These are phyloP conservation scores for Nannoperca obscura DNA, from an alignment of 2,797 vertebrate genomes.

Conservation along the genomic window DNA sequence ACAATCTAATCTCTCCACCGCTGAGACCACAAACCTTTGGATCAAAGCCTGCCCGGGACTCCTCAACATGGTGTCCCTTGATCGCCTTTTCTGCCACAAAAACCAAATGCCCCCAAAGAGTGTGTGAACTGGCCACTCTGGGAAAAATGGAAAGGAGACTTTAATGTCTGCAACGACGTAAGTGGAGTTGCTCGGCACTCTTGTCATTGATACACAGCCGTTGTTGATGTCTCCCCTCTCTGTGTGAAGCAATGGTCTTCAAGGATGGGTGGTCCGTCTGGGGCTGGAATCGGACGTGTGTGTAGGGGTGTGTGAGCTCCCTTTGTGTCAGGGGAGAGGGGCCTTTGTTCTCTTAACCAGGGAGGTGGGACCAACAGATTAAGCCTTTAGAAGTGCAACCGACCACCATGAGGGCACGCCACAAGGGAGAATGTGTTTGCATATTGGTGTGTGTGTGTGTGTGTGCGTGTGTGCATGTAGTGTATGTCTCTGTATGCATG, in stretches of 20 bases:
- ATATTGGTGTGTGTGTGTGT: slow-evolving; percentile 37
- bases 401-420: slow-evolving; percentile 83
- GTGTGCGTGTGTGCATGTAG: slow-evolving; percentile 15
- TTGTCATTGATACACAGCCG: slow-evolving; percentile 66
- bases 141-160: slow-evolving; percentile 64
- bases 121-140: slow-evolving; percentile 74
- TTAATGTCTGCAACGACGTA: slow-evolving; percentile 62
- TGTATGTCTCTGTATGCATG: background rate
- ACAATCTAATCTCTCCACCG: slow-evolving; percentile 59
- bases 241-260: slow-evolving; percentile 74
- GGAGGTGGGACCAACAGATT: slow-evolving; percentile 84
- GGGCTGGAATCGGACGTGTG: slow-evolving; percentile 79
- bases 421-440: slow-evolving; percentile 72
- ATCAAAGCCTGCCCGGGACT: slow-evolving; percentile 66
- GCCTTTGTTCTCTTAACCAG: slow-evolving; percentile 86
- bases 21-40: slow-evolving; percentile 50
- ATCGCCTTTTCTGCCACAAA: slow-evolving; percentile 63
- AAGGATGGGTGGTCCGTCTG: slow-evolving; percentile 84
- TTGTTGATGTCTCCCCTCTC: slow-evolving; percentile 50
- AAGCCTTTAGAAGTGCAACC: slow-evolving; percentile 85
- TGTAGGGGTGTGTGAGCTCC: slow-evolving; percentile 82
- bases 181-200: slow-evolving; percentile 56
- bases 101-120: slow-evolving; percentile 67
- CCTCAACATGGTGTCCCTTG: slow-evolving; percentile 56
- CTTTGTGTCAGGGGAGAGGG: slow-evolving; percentile 81